phyloP scores from a whole-genome alignment of 1,140 invertebrate genomes.

The Micrasema longulum region DNA sequence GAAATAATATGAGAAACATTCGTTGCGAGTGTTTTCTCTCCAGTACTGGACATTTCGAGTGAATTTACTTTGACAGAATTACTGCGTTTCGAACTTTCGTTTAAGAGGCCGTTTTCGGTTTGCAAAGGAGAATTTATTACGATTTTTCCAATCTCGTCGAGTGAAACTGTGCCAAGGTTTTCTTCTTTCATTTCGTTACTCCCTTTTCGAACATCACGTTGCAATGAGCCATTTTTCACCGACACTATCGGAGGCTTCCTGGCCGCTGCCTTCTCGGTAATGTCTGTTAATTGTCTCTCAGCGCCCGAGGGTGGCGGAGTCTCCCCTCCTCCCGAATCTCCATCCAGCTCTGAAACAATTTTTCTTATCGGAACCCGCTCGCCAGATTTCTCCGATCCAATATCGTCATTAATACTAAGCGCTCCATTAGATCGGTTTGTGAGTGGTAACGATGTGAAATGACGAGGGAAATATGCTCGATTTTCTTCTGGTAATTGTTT shows the following conservation, averaged over 20 bases:
- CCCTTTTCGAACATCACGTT: conserved; percentile 39
- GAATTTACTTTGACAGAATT: background rate
- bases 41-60: background rate
- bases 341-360: conserved; percentile 38
- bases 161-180: conserved; percentile 19
- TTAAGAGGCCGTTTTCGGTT: background rate
- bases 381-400: conserved; percentile 31
- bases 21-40: background rate
- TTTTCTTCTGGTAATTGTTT: background rate
- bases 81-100: background rate
- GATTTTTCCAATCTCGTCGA: conserved; percentile 23
- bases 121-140: background rate
- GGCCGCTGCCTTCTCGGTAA: conserved; percentile 45
- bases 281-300: conserved; percentile 52
- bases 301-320: background rate
- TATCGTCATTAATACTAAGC: conserved; percentile 37
- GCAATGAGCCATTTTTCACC: conserved; percentile 49
- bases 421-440: conserved; percentile 36
- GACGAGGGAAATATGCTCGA: conserved; percentile 14
- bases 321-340: background rate
- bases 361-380: conserved; percentile 34
- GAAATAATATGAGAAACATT: background rate
- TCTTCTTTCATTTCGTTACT: conserved; percentile 37
- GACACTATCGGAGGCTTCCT: conserved; percentile 31
- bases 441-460: conserved; percentile 24